phyloP scores from a whole-genome alignment of 2,113 vertebrate species.

The Perognathus longimembris region DNA sequence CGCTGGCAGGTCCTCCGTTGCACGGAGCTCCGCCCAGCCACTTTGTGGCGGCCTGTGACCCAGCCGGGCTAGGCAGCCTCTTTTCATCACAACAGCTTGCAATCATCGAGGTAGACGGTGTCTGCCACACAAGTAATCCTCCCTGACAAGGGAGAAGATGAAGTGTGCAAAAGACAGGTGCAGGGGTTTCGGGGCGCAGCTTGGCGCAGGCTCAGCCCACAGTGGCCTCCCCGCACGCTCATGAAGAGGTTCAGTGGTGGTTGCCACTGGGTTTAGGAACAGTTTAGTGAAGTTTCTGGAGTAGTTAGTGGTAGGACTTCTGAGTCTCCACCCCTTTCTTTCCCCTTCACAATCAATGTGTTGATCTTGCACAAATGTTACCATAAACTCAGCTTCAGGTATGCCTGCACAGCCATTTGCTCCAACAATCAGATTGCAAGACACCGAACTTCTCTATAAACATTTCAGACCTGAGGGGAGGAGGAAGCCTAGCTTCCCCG shows the following conservation, averaged over 20 bases:
- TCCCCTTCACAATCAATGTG: not conserved
- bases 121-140: not conserved
- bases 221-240: not conserved
- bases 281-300: not conserved
- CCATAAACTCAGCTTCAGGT: not conserved
- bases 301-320: too few species aligned
- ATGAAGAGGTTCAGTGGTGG: not conserved
- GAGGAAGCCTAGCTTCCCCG: not conserved
- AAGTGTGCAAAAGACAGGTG: not conserved
- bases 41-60: not conserved
- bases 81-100: not conserved
- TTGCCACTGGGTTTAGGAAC: not conserved
- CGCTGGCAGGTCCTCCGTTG: too few species aligned
- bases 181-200: not conserved
- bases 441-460: not conserved
- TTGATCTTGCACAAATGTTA: not conserved
- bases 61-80: too few species aligned
- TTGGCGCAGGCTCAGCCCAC: not conserved
- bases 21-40: not conserved
- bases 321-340: not conserved
- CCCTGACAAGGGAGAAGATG: not conserved
- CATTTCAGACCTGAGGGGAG: not conserved
- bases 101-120: not conserved
- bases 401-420: rapidly evolving
- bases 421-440: not conserved